A percentile compares a stretch with the other conserved stretches of the same genome.
These are phyloP conservation scores for Theristus sp. DNA, from an alignment of 2,888 invertebrate genomes.

Conservation along the genomic window DNA sequence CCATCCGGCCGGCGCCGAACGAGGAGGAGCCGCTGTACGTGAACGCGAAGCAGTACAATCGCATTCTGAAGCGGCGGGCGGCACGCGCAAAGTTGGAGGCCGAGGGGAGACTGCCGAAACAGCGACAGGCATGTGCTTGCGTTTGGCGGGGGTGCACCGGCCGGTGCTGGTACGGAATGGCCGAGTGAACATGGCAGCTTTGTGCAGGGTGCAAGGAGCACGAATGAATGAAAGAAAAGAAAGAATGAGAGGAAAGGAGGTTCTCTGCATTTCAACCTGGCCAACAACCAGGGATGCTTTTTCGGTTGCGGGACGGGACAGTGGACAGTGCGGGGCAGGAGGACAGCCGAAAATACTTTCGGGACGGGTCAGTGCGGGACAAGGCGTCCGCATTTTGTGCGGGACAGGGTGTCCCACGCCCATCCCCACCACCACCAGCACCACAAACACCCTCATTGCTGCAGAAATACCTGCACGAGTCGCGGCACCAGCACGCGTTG, in stretches of 20 bases:
- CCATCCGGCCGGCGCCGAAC: slow-evolving; percentile 23
- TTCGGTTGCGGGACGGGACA: no score
- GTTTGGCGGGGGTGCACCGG: no score
- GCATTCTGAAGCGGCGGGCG: slow-evolving; percentile 78
- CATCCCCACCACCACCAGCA: background rate
- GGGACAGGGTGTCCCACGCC: no score
- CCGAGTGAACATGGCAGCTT: background rate
- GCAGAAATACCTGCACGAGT: slow-evolving; percentile 94
- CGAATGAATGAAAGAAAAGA: no score
- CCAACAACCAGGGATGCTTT: no score
- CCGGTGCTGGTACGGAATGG: background rate
- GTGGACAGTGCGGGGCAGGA: no score
- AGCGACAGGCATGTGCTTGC: slow-evolving; percentile 50
- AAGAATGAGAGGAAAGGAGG: no score
- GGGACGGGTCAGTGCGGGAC: no score
- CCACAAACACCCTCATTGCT: background rate
- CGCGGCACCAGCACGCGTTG: slow-evolving; percentile 88
- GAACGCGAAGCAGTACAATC: slow-evolving; percentile 89
- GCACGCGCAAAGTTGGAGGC: slow-evolving; percentile 86
- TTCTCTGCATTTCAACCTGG: no score
- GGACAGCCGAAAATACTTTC: no score
- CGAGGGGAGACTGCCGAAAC: slow-evolving; percentile 84
- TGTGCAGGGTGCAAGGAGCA: background rate
- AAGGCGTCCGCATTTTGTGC: no score
- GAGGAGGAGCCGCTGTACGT: slow-evolving; percentile 94